Percentiles rank a stretch among this genome's conserved stretches.
phyloP scores from a whole-genome alignment of 1,140 invertebrate species.

The Pseudomyrmex concolor region DNA sequence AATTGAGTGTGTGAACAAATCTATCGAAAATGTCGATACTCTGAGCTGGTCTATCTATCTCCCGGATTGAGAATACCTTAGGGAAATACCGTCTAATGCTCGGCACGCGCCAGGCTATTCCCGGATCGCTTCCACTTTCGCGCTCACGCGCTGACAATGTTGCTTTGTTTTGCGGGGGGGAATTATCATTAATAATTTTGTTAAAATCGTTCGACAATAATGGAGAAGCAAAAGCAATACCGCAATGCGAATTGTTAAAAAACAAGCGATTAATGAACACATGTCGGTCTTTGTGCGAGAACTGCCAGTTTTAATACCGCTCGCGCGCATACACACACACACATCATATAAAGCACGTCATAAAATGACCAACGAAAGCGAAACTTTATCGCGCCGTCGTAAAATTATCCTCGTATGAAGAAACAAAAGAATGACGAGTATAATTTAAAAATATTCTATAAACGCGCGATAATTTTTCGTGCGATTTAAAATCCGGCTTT shows the following conservation, averaged over 20 bases:
- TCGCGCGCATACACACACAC: no score
- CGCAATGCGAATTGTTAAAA: neutral
- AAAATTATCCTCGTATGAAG: constrained; percentile 1
- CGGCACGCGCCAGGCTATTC: constrained; percentile 35
- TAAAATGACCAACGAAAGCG: constrained; percentile 14
- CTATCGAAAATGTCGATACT: constrained; percentile 57
- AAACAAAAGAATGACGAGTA: neutral
- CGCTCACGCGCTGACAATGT: neutral
- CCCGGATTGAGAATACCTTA: constrained; percentile 54
- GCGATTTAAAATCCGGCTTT: constrained; percentile 27
- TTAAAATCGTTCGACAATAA: neutral
- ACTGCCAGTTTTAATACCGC: neutral
- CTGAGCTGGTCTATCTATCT: constrained; percentile 49
- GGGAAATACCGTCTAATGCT: constrained; percentile 65
- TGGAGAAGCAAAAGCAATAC: neutral
- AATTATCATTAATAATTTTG: constrained; percentile 11
- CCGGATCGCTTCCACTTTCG: constrained; percentile 49
- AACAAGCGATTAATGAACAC: neutral
- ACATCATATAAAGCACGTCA: constrained; percentile 1
- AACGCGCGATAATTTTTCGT: constrained; percentile 18
- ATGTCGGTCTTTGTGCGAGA: neutral
- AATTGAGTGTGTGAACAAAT: constrained; percentile 56
- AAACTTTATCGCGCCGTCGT: constrained; percentile 1
- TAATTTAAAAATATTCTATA: constrained; percentile 33
- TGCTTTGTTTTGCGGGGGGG: neutral